phyloP scores from a whole-genome alignment of 2,113 vertebrate species.

The Rhinoderma darwinii region DNA sequence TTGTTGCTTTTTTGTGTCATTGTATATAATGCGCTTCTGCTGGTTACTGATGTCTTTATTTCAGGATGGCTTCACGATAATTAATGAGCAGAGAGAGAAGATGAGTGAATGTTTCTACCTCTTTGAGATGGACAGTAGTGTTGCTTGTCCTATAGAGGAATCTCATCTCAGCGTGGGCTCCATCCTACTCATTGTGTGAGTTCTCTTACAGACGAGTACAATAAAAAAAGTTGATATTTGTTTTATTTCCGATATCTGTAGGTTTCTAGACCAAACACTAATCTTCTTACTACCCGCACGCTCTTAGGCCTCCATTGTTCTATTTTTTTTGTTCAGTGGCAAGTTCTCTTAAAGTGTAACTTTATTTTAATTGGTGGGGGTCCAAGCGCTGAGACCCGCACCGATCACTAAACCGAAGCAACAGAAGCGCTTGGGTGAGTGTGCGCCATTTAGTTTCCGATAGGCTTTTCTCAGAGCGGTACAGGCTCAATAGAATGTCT shows the following conservation, averaged over 20 bases:
- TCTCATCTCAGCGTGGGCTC: constrained; percentile 86
- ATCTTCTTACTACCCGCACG: too few relatives aligned
- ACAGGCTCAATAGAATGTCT: too few relatives aligned
- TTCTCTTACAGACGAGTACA: constrained; percentile 39
- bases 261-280: not conserved
- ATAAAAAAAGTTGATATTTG: not conserved
- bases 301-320: too few relatives aligned
- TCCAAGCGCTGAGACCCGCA: too few relatives aligned
- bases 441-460: too few relatives aligned
- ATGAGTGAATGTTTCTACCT: constrained; percentile 86
- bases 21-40: not conserved
- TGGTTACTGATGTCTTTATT: not conserved
- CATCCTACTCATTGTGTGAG: constrained; percentile 90
- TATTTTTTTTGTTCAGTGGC: too few relatives aligned
- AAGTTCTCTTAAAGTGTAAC: too few relatives aligned
- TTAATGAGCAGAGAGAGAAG: constrained; percentile 81
- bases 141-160: constrained; percentile 79
- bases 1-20: not conserved
- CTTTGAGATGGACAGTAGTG: constrained; percentile 88
- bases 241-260: not conserved
- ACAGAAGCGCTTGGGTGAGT: too few relatives aligned
- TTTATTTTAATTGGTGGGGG: too few relatives aligned
- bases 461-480: too few relatives aligned
- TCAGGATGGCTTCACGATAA: constrained; percentile 78
- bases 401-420: too few relatives aligned